Conservation (phyloP, 64 coral and sea anemone species). For the Astreopora myriophthalma region DNA sequence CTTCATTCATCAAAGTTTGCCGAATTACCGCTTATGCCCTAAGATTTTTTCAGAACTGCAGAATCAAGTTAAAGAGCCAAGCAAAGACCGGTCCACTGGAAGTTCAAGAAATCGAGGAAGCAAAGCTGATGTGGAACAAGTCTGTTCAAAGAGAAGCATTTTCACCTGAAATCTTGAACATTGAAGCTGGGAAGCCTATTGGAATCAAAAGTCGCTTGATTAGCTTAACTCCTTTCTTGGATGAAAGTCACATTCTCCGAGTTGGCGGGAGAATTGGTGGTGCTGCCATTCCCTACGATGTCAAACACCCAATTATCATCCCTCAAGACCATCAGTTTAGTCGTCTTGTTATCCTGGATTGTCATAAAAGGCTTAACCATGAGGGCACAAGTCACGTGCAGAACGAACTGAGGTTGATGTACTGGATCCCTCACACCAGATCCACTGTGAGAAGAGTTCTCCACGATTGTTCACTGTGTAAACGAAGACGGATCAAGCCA, state of each 20-base stretch:
- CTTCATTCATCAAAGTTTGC: background rate
- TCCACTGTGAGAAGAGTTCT: background rate
- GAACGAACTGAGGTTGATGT: background rate
- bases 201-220: background rate
- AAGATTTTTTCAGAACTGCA: slow-evolving; percentile 20
- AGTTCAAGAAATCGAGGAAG: slow-evolving; percentile 1
- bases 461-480: slow-evolving; percentile 33
- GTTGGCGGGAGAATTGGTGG: slow-evolving; percentile 13
- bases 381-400: slow-evolving; percentile 19
- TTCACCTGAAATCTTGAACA: background rate
- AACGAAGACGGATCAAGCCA: background rate
- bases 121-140: background rate
- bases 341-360: slow-evolving; percentile 12
- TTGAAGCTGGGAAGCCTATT: background rate
- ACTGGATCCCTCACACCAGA: slow-evolving; percentile 20
- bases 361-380: slow-evolving; percentile 2
- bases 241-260: background rate
- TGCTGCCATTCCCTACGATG: slow-evolving; percentile 12
- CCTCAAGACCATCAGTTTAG: background rate
- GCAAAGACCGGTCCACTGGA: background rate
- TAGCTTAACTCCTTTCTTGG: background rate
- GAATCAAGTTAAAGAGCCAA: background rate
- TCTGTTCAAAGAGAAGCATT: background rate
- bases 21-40: background rate
- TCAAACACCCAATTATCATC: background rate